Percentiles rank a stretch among this genome's conserved stretches.
phyloP scores from a whole-genome alignment of 2,113 vertebrate species.

The Sula dactylatra region DNA sequence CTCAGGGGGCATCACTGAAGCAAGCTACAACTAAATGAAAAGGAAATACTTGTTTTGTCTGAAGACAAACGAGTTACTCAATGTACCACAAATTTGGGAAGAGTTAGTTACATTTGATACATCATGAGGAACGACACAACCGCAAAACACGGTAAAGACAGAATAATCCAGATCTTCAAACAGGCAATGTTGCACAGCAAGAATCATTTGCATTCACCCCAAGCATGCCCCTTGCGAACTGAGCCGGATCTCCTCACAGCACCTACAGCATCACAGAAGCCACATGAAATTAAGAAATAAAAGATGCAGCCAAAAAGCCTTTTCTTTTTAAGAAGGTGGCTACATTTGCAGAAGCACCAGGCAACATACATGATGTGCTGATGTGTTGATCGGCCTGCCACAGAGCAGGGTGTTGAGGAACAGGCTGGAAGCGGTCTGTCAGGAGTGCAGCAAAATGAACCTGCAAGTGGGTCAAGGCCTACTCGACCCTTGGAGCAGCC shows the following conservation, averaged over 20 bases:
- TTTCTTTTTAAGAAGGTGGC: not conserved
- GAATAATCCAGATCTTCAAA: not conserved
- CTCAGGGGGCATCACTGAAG: not conserved
- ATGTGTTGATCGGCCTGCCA: not conserved
- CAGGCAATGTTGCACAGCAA: not conserved
- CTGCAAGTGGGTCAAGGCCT: not conserved
- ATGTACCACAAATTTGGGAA: not conserved
- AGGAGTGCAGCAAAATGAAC: not conserved
- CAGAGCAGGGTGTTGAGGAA: not conserved
- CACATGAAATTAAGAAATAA: not conserved
- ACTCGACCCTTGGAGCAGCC: accelerated
- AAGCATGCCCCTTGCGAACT: not conserved
- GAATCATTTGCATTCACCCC: not conserved
- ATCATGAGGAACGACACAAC: accelerated
- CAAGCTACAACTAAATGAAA: not conserved
- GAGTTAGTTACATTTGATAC: not conserved
- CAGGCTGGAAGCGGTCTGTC: accelerated
- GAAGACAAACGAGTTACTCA: not conserved
- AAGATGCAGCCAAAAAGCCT: not conserved
- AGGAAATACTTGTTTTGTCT: not conserved
- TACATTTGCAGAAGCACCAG: not conserved
- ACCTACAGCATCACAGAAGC: not conserved
- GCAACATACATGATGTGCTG: not conserved
- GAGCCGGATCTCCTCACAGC: not conserved
- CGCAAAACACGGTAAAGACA: not conserved